A percentile compares a stretch with the other conserved stretches of the same genome.
These are phyloP conservation scores for Microplitis mediator DNA, from an alignment of 1,140 invertebrate species.

Conservation along the genomic window DNA sequence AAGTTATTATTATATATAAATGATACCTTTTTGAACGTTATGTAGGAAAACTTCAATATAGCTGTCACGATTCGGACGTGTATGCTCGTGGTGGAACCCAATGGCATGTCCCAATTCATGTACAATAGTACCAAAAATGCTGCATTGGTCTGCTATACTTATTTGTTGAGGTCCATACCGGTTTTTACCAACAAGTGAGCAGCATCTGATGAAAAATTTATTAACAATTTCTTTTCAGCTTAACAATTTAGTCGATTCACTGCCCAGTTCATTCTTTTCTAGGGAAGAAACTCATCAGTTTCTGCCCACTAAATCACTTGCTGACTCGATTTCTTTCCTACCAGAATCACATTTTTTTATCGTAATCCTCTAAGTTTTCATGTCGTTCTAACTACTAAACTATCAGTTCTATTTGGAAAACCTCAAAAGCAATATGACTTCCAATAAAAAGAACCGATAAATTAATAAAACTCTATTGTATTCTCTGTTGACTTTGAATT, in stretches of 20 bases:
- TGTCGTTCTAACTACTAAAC: slow-evolving; percentile 79
- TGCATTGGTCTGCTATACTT: slow-evolving; percentile 98
- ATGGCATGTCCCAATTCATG: slow-evolving; percentile 98
- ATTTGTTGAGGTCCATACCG: slow-evolving; percentile 97
- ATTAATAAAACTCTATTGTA: too few relatives aligned
- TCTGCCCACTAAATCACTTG: slow-evolving; percentile 45
- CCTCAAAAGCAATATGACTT: too few relatives aligned
- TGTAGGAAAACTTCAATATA: slow-evolving; percentile 92
- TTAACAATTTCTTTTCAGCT: too few relatives aligned
- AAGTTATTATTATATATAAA: slow-evolving; percentile 86
- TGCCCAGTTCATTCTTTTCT: too few relatives aligned
- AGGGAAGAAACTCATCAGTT: too few relatives aligned
- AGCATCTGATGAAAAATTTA: slow-evolving; percentile 74
- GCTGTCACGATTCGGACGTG: slow-evolving; percentile 92
- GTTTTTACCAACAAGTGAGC: slow-evolving; percentile 96
- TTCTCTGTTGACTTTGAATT: too few relatives aligned
- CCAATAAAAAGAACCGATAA: too few relatives aligned
- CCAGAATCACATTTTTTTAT: too few relatives aligned
- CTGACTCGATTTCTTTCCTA: too few relatives aligned
- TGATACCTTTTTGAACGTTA: too few relatives aligned
- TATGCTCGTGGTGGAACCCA: slow-evolving; percentile 99
- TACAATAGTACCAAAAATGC: slow-evolving; percentile 99
- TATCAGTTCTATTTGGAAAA: slow-evolving; percentile 98
- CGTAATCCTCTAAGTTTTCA: neutral
- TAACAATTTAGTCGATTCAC: too few relatives aligned